phyloP scores from a whole-genome alignment of 2,797 vertebrate genomes.

The Nothura maculosa region DNA sequence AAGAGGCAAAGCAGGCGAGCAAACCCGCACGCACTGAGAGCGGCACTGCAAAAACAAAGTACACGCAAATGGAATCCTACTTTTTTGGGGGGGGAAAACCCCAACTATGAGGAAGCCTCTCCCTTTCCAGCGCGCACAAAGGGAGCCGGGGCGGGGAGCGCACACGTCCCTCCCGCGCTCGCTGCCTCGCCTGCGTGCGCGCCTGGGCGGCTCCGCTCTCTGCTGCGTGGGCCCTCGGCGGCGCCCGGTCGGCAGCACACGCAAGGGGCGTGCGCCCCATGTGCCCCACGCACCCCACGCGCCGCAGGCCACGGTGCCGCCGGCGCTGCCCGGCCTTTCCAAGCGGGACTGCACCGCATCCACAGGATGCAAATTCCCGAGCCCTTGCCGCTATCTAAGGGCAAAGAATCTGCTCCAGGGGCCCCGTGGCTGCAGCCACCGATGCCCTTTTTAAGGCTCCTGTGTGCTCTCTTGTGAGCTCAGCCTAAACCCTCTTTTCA shows the following conservation, averaged over 20 bases:
- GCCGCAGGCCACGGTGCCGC: too few relatives aligned
- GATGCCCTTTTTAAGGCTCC: background rate
- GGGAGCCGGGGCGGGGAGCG: accelerated
- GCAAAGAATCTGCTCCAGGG: background rate
- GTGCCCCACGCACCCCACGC: too few relatives aligned
- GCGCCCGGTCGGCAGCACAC: too few relatives aligned
- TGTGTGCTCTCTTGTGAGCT: accelerated
- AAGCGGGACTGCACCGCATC: too few relatives aligned
- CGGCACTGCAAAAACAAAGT: background rate
- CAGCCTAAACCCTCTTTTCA: background rate
- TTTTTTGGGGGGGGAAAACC: background rate
- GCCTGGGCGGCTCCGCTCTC: too few relatives aligned
- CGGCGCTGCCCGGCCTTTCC: too few relatives aligned
- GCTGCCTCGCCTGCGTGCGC: background rate
- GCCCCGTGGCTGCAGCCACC: accelerated
- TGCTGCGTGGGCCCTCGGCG: too few relatives aligned
- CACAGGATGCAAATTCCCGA: background rate
- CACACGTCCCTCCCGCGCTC: background rate
- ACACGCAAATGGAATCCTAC: background rate
- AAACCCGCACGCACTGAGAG: background rate
- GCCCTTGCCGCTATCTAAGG: background rate
- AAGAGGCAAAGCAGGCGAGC: background rate
- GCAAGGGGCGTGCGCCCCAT: too few relatives aligned
- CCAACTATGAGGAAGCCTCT: too few relatives aligned
- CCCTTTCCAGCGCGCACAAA: background rate